Conservation (phyloP, 2,797 vertebrate species). For the Zalophus californianus region DNA sequence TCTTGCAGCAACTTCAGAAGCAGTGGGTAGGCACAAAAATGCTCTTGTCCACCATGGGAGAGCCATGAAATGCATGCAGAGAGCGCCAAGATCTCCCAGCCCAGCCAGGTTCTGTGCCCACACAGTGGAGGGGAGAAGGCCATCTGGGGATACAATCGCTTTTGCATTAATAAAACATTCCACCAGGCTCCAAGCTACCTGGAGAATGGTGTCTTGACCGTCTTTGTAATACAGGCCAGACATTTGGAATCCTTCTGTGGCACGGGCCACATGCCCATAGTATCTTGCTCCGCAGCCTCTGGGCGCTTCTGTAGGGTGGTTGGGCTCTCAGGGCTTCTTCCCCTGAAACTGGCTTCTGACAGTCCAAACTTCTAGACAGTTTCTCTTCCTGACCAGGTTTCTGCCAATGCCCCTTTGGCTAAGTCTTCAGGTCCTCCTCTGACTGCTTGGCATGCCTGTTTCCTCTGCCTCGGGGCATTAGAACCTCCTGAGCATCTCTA, state of each 20-base stretch:
- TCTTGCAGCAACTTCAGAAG: not conserved
- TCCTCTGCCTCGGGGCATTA: not conserved
- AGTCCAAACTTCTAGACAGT: not conserved
- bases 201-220: not conserved
- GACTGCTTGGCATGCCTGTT: accelerated
- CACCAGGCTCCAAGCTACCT: not conserved
- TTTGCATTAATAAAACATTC: not conserved
- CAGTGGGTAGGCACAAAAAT: accelerated
- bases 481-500: not conserved
- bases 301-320: not conserved
- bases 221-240: no score
- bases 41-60: not conserved
- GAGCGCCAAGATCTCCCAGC: not conserved
- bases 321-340: not conserved
- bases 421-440: accelerated
- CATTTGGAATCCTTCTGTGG: not conserved
- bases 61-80: not conserved
- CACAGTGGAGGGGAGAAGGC: not conserved
- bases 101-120: not conserved
- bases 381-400: not conserved
- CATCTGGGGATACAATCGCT: accelerated
- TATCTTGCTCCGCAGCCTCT: not conserved
- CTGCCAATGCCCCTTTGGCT: not conserved
- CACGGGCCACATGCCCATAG: accelerated
- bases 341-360: not conserved